Percentiles rank a stretch among this genome's conserved stretches.
Conservation (phyloP, 2,888 invertebrate species). For the Meghimatium bilineatum region DNA sequence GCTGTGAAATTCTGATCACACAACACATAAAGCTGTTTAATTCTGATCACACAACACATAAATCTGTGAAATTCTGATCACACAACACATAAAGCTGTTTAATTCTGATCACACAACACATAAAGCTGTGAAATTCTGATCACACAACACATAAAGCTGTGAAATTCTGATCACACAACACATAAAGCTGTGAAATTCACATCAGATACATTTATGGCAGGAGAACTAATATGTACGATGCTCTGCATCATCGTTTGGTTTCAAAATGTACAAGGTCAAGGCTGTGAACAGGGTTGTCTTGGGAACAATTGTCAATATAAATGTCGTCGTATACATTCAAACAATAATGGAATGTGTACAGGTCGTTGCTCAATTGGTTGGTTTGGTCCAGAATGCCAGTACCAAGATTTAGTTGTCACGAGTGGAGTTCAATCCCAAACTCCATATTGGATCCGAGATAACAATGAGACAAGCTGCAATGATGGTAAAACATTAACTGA, state of each 20-base stretch:
- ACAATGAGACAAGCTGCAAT: neutral
- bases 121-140: no score
- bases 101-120: neutral
- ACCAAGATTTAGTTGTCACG: neutral
- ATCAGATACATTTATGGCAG: no score
- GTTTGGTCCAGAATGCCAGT: slow-evolving; percentile 20
- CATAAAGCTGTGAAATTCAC: no score
- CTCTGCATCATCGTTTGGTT: neutral
- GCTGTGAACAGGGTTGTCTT: neutral
- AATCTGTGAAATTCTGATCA: no score
- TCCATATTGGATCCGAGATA: neutral
- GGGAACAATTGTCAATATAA: neutral
- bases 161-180: no score
- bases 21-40: no score
- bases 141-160: no score
- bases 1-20: no score
- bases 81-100: neutral
- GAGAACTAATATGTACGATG: neutral
- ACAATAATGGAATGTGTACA: neutral
- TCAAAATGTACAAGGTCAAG: neutral
- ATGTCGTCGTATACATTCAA: neutral
- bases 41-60: no score
- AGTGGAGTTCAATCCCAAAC: neutral
- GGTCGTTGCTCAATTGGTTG: neutral
- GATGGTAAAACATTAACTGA: neutral